Conservation (phyloP, 1,140 invertebrate genomes). For the Drosophila mayri region DNA sequence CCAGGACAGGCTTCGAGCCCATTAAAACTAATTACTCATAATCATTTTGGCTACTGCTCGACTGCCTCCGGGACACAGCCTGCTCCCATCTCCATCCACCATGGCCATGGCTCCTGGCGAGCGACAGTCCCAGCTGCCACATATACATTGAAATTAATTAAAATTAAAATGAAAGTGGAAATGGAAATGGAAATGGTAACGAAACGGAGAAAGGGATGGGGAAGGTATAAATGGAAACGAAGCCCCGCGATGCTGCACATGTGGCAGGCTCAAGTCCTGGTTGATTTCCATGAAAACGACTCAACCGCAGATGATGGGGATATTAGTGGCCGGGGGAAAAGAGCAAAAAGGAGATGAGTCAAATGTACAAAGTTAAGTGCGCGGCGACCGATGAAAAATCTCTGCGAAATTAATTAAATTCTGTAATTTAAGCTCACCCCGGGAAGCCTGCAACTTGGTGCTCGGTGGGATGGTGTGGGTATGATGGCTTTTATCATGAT, state of each 20-base stretch:
- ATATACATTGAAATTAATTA: constrained; percentile 74
- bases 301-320: constrained; percentile 60
- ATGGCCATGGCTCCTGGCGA: constrained; percentile 12
- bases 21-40: constrained; percentile 67
- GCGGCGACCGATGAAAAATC: constrained; percentile 61
- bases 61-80: constrained; percentile 18
- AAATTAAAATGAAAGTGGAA: constrained; percentile 60
- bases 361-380: constrained; percentile 67
- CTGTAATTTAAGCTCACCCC: constrained; percentile 59
- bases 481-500: constrained; percentile 49
- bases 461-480: background rate
- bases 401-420: constrained; percentile 75
- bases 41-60: constrained; percentile 53
- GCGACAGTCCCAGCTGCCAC: constrained; percentile 47
- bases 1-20: constrained; percentile 48
- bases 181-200: constrained; percentile 19
- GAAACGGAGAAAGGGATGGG: constrained; percentile 11
- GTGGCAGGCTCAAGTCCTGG: constrained; percentile 41
- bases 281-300: constrained; percentile 41
- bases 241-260: constrained; percentile 28
- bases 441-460: background rate
- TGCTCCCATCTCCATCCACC: background rate
- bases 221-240: constrained; percentile 24
- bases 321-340: constrained; percentile 53
- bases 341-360: constrained; percentile 38